Evolutionary conservation across 2,797 vertebrate species (phyloP), one percentile per base, ranked within the genome.

Genomic region (Pagetopsis macropterus): DNA sequence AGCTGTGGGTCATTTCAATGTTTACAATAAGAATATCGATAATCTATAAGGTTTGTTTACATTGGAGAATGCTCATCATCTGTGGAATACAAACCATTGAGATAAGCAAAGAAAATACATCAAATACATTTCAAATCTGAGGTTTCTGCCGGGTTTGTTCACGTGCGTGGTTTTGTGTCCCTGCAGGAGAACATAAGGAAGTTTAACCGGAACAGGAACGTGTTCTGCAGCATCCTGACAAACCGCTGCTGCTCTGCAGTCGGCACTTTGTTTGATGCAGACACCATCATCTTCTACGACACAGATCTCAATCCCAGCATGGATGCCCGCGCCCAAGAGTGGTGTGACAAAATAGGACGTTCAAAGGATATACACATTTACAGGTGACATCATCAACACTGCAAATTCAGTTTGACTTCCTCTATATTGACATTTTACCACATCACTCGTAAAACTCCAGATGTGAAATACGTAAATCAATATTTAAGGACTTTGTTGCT

Each of bases 351-450:
- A 87, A 96, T 98, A 37, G 96, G 97, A 7, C 96, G 96, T n/a
- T 96, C 95, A 73, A 97, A 97, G 87, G 97, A 98, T 79, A 96
- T 98, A 81, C 97, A 98, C 84, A 97, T 98, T 84, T 98, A 98
- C 94, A 96, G 97, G 97, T 98, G 50, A 86, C 66, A 67, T 48
- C 45, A 55, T 50, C 17, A 37, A 5, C 10, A 27, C 48, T 27
- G 0, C 9, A 9, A 43, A 21, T 43, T 49, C n/a, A n/a, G 4
- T 41, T 50, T 50, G 11, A 37, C 0, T 9, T 33, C 27, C 19
- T 52, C 0, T 27, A 44, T 8, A 5, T 58, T 58, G 67, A 49
- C 50, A 1, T 76, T 2, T 67, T 50, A 3, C 5, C 51, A 44
- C 1, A 1, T 31, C 5, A 5, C 10, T 3, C 3, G 6, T 31